phyloP scores from a whole-genome alignment of 2,797 vertebrate species.

The Pipistrellus pygmaeus region DNA sequence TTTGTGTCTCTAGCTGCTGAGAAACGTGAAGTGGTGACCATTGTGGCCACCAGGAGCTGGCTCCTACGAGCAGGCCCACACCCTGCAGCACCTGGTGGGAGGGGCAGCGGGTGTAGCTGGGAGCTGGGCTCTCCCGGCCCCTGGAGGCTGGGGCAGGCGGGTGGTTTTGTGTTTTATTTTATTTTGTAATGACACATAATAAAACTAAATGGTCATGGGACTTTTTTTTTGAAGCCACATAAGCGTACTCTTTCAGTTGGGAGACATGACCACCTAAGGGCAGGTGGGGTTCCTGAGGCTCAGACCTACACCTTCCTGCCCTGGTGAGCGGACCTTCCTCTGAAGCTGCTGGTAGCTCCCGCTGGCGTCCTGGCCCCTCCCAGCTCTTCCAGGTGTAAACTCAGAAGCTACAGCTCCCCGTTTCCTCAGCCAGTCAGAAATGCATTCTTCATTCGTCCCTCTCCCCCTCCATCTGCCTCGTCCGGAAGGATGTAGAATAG shows the following conservation, averaged over 20 bases:
- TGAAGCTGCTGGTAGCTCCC: not conserved
- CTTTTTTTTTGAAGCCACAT: not conserved
- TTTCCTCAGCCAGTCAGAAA: not conserved
- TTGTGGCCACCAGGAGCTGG: fast-evolving
- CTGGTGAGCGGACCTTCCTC: not conserved
- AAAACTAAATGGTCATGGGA: not conserved
- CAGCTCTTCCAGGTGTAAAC: not conserved
- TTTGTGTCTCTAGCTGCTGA: not conserved
- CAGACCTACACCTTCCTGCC: fast-evolving
- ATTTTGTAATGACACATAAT: not conserved
- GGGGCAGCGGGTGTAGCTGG: fast-evolving
- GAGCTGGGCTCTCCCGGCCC: not conserved
- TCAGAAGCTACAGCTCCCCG: fast-evolving
- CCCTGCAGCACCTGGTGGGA: too few species aligned
- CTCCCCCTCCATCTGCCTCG: fast-evolving
- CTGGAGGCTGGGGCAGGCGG: not conserved
- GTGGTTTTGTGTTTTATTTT: not conserved
- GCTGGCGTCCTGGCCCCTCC: not conserved
- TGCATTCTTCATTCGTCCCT: fast-evolving
- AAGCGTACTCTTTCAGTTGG: not conserved
- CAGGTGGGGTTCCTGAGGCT: not conserved
- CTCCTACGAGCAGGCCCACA: not conserved
- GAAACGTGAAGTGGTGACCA: not conserved
- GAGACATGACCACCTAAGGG: not conserved
- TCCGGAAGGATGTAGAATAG: not conserved